These are phyloP conservation scores for Metopia argyrocephala DNA, from an alignment of 2,888 invertebrate species.

Conservation along the genomic window DNA sequence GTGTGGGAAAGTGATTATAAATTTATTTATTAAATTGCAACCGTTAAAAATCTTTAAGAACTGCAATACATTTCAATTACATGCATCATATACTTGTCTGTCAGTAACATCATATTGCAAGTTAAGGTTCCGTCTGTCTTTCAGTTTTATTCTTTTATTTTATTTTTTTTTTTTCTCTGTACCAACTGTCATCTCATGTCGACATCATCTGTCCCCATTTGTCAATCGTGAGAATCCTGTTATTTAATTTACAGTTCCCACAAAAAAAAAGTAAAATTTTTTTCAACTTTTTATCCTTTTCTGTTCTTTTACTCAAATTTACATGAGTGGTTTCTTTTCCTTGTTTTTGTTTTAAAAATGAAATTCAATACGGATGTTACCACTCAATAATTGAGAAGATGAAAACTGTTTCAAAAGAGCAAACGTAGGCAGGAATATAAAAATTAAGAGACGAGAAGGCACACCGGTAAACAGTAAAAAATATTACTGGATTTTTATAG, in stretches of 20 bases:
- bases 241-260: conserved; percentile 53
- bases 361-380: conserved; percentile 56
- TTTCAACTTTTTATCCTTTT: conserved; percentile 4
- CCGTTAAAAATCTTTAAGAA: conserved; percentile 5
- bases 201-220: conserved; percentile 56
- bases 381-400: conserved; percentile 30
- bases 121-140: not conserved
- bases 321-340: conserved; percentile 10
- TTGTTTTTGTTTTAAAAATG: conserved; percentile 13
- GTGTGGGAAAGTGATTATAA: not conserved
- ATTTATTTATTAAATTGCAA: not conserved
- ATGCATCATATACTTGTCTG: conserved; percentile 25
- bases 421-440: not conserved
- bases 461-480: no score
- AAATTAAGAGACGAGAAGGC: conserved; percentile 1
- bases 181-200: conserved; percentile 47
- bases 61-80: conserved; percentile 26
- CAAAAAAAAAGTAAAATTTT: no score
- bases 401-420: not conserved
- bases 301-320: conserved; percentile 28
- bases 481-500: no score
- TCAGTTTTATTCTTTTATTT: not conserved
- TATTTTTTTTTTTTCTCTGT: not conserved
- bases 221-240: conserved; percentile 59
- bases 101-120: not conserved